Conservation (phyloP, 2,113 vertebrate species). For the Mungos mungo region DNA sequence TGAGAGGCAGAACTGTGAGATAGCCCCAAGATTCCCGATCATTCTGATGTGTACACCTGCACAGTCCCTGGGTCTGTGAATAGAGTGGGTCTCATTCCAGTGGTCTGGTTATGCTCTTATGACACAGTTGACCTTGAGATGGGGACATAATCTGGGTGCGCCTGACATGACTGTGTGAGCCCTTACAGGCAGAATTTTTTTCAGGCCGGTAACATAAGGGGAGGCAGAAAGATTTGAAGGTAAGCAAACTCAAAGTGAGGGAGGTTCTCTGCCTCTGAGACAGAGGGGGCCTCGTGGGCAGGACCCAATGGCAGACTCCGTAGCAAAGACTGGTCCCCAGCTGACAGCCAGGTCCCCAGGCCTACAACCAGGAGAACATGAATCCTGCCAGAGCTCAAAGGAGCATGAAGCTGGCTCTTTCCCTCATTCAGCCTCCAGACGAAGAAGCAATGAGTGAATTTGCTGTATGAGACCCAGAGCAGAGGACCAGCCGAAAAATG, state of each 20-base stretch:
- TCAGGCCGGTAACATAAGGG: not conserved
- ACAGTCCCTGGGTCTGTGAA: no score
- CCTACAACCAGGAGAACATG: not conserved
- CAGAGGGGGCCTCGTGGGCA: rapidly evolving
- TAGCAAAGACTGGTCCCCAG: not conserved
- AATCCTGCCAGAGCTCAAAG: not conserved
- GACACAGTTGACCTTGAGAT: not conserved
- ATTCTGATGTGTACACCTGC: not conserved
- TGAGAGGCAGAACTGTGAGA: not conserved
- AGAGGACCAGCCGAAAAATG: not conserved
- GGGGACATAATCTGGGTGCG: not conserved
- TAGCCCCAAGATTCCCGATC: not conserved
- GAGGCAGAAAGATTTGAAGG: not conserved
- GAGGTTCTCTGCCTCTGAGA: not conserved
- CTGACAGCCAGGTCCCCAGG: not conserved
- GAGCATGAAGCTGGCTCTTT: not conserved
- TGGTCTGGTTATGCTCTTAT: not conserved
- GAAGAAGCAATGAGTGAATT: not conserved
- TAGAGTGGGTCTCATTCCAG: not conserved
- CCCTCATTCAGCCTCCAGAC: no score
- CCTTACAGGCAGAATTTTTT: not conserved
- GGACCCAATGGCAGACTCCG: not conserved
- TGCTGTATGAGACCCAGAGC: not conserved
- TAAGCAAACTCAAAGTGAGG: not conserved
- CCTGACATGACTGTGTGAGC: not conserved